Percentiles rank a stretch among this genome's conserved stretches.
Conservation (phyloP, 2,888 invertebrate genomes). For the Tetragonisca angustula region DNA sequence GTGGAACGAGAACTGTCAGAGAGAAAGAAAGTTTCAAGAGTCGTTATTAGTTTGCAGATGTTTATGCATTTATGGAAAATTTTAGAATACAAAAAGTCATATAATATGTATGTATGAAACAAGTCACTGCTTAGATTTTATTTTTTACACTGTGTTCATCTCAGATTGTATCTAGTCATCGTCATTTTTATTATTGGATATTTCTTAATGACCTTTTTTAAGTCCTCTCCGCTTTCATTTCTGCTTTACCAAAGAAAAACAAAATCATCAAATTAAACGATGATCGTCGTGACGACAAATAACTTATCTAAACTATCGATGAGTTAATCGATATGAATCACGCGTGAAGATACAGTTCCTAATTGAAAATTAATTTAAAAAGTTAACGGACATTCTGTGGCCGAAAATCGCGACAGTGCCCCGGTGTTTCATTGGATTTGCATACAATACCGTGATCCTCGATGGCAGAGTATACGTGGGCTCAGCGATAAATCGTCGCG, state of each 20-base stretch:
- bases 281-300: not conserved
- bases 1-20: not conserved
- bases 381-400: constrained; percentile 4
- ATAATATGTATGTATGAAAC: not conserved
- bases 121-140: not conserved
- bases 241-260: not conserved
- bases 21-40: constrained; percentile 1
- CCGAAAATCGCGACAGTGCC: constrained; percentile 32
- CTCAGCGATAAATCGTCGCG: constrained; percentile 62
- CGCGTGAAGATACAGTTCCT: not conserved
- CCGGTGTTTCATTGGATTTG: constrained; percentile 49
- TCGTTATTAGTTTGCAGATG: not conserved
- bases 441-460: constrained; percentile 62
- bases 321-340: constrained; percentile 37
- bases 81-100: not conserved
- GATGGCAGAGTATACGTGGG: constrained; percentile 49
- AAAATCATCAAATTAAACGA: not conserved
- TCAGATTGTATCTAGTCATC: not conserved
- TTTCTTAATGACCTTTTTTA: not conserved
- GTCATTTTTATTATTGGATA: not conserved
- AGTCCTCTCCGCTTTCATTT: not conserved
- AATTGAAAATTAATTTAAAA: constrained; percentile 33
- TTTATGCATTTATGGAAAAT: constrained; percentile 6
- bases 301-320: not conserved
- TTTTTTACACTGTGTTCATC: not conserved